Evolutionary conservation across 2,888 invertebrate genomes (phyloP), one percentile per base, ranked within the genome.

Genomic region (Dascillus cervinus): DNA sequence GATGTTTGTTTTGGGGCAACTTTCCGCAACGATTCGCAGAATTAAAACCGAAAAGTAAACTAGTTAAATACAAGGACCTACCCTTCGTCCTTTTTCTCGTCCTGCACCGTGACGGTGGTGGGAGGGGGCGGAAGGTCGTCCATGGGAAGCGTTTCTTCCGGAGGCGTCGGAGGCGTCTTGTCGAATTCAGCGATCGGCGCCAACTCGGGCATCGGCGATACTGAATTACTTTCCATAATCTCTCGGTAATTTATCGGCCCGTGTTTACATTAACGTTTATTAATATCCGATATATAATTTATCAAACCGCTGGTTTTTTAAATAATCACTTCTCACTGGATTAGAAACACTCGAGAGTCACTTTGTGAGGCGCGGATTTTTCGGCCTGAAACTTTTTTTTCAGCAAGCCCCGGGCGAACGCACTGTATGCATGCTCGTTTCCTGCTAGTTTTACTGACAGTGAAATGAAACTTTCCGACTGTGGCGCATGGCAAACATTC

Each of bases 181-280:
- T 79, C 79, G 54, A 79, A 79, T 66, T 79, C 79, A 26, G 79
- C 78, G 44, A 79, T 79, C 14, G 79, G 79, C 32, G 79, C 79
- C 59, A 77, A 60, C 51, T 75, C 75, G 44, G 77, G 76, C 76
- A 77, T 75, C 41, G 77, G 78, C 10, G 77, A 77, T 56, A 77
- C 77, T 53, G 77, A 76, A 65, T 77, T 77, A 66, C 72, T 75
- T 64, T 77, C 77, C 78, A 77, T 77, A 35, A 31, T 34, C 22
- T n/a, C n/a, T n/a, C n/a, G n/a, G n/a, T n/a, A n/a, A n/a, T n/a
- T n/a, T n/a, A n/a, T n/a, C n/a, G n/a, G n/a, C 29, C 29, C 34
- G 23, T 9, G 27, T 30, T 24, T 27, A 24, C 29, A 26, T 20
- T 29, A n/a, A 12, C 5, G 2, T 19, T 20, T 20, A 21, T 20